Evolutionary conservation across 37 sponge, comb jelly and placozoan genomes (phyloP).

Genomic region (Ephydatia muelleri): DNA sequence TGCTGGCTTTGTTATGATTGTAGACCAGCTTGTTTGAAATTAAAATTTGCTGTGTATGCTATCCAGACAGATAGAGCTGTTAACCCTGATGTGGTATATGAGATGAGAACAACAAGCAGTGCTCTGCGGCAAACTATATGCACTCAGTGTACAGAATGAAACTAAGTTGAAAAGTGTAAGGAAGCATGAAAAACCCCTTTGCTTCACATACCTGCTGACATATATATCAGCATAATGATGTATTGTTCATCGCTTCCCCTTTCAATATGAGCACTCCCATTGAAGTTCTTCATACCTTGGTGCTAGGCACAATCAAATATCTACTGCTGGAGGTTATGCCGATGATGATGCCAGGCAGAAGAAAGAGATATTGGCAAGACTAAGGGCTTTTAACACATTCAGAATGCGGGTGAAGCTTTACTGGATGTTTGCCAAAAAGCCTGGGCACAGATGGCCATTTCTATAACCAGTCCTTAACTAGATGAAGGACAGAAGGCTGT

Average conservation of each 20-base stretch:
- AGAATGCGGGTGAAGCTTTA: conserved; percentile 18
- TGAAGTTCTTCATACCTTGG: conserved; percentile 46
- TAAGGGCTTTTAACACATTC: conserved; percentile 33
- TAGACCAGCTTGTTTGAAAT: neutral
- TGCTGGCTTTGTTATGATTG: conserved; percentile 43
- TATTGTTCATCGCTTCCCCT: neutral
- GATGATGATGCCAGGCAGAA: conserved; percentile 9
- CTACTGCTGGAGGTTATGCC: conserved; percentile 27
- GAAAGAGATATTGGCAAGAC: conserved; percentile 30
- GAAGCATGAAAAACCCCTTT: neutral
- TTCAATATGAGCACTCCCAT: conserved; percentile 28
- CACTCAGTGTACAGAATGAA: neutral
- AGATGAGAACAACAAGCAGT: neutral
- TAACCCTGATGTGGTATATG: neutral
- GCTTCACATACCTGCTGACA: conserved; percentile 1
- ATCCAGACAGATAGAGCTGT: neutral
- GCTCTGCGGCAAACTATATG: neutral
- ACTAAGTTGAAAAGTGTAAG: neutral
- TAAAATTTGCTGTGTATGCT: neutral
- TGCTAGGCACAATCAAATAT: conserved; percentile 52
- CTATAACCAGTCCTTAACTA: conserved; percentile 8
- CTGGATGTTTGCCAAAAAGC: conserved; percentile 28
- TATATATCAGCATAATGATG: neutral
- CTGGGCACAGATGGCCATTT: conserved; percentile 33
- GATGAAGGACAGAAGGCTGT: conserved; percentile 5